phyloP scores from a whole-genome alignment of 2,797 vertebrate species.

The Gastrophryne carolinensis region DNA sequence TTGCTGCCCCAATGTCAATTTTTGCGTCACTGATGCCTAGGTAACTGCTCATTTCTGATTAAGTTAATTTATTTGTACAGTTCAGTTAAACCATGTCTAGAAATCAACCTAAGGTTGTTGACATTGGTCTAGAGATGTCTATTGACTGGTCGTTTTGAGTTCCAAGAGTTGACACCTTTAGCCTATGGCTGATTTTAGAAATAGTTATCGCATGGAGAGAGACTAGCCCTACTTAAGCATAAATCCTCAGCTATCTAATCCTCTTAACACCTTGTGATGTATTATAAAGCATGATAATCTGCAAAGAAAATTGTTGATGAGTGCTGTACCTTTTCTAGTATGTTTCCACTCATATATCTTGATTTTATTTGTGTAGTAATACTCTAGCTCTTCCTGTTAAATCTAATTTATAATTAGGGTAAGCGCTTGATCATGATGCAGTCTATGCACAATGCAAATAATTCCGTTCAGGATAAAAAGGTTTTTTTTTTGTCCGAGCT shows the following conservation, averaged over 20 bases:
- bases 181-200: too few species aligned
- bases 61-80: too few species aligned
- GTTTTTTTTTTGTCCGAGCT: conserved; percentile 7
- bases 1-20: too few species aligned
- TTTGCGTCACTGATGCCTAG: too few species aligned
- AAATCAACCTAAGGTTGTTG: too few species aligned
- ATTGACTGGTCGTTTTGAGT: too few species aligned
- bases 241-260: neutral
- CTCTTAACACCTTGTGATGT: neutral
- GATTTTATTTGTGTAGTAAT: neutral
- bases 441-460: conserved; percentile 7
- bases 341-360: neutral
- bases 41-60: too few species aligned
- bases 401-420: conserved; percentile 33
- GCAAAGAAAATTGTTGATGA: conserved; percentile 17
- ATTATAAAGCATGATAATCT: neutral
- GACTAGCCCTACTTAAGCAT: neutral
- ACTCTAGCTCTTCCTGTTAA: conserved; percentile 10
- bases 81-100: too few species aligned
- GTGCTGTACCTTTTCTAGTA: neutral
- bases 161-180: too few species aligned
- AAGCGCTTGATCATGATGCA: conserved; percentile 14
- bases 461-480: conserved; percentile 14
- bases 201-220: neutral
- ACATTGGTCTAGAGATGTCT: too few species aligned